phyloP scores from a whole-genome alignment of 2,113 vertebrate genomes.

The Ahaetulla prasina region DNA sequence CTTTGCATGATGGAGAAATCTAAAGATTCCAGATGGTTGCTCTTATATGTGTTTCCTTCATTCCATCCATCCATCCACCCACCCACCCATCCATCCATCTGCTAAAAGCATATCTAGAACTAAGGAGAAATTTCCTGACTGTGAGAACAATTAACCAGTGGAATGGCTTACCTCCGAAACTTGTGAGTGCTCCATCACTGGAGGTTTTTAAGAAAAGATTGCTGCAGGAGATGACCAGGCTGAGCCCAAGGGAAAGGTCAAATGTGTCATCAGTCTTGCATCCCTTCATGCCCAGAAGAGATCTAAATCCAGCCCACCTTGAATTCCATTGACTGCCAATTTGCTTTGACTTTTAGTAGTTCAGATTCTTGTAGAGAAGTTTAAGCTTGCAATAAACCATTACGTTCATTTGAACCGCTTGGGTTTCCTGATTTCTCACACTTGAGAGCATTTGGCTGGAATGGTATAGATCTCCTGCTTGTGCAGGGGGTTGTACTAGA shows the following conservation, averaged over 20 bases:
- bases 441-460: not conserved
- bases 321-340: not conserved
- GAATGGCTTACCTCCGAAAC: not conserved
- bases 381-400: not conserved
- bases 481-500: not conserved
- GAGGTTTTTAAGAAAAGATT: not conserved
- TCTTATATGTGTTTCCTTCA: not conserved
- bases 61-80: not conserved
- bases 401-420: not conserved
- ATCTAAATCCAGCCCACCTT: not conserved
- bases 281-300: not conserved
- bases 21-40: not conserved
- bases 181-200: not conserved
- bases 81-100: not conserved
- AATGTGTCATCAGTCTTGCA: not conserved
- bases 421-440: not conserved
- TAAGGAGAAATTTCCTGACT: not conserved
- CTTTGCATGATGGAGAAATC: not conserved
- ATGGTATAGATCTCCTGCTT: not conserved
- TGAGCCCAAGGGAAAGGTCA: not conserved
- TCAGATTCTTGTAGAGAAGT: not conserved
- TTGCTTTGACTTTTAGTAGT: not conserved
- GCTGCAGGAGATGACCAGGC: not conserved
- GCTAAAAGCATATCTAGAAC: not conserved
- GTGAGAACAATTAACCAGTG: not conserved